These are phyloP conservation scores for Octodonta nipae DNA, from an alignment of 2,888 invertebrate species.

Conservation along the genomic window DNA sequence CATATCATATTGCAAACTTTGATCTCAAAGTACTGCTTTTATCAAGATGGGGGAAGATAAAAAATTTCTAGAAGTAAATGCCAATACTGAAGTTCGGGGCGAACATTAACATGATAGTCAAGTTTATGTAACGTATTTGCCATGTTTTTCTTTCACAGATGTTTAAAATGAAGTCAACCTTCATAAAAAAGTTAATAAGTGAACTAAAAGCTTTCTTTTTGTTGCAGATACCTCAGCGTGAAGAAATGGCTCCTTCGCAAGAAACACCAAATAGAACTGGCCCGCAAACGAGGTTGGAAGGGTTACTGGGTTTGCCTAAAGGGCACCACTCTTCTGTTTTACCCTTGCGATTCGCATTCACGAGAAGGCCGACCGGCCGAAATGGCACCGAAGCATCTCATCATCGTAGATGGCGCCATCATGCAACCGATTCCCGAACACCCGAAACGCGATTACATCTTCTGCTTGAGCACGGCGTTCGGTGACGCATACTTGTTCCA, in stretches of 20 bases:
- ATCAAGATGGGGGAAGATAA: too few species aligned
- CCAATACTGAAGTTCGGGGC: too few species aligned
- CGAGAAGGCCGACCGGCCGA: constrained; percentile 82
- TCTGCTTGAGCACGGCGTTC: constrained; percentile 94
- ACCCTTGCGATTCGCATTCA: constrained; percentile 88
- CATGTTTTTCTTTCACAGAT: too few species aligned
- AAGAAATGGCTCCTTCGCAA: constrained; percentile 96
- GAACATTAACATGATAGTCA: too few species aligned
- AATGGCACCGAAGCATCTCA: constrained; percentile 86
- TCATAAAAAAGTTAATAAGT: too few species aligned
- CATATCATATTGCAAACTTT: too few species aligned
- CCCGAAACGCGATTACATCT: constrained; percentile 93
- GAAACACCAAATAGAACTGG: constrained; percentile 92
- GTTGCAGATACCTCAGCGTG: constrained; percentile 80
- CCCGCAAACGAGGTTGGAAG: constrained; percentile 92
- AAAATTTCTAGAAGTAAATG: too few species aligned
- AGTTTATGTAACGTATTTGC: too few species aligned
- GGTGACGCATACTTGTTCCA: constrained; percentile 96
- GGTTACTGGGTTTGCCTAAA: constrained; percentile 97
- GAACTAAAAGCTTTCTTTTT: constrained; percentile 2
- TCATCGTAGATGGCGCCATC: constrained; percentile 91
- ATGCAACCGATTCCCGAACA: constrained; percentile 99
- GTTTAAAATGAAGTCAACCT: too few species aligned
- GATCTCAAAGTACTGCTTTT: too few species aligned
- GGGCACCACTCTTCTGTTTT: constrained; percentile 90